A percentile compares a stretch with the other conserved stretches of the same genome.
phyloP scores from a whole-genome alignment of 2,797 vertebrate genomes.

The Thaleichthys pacificus region DNA sequence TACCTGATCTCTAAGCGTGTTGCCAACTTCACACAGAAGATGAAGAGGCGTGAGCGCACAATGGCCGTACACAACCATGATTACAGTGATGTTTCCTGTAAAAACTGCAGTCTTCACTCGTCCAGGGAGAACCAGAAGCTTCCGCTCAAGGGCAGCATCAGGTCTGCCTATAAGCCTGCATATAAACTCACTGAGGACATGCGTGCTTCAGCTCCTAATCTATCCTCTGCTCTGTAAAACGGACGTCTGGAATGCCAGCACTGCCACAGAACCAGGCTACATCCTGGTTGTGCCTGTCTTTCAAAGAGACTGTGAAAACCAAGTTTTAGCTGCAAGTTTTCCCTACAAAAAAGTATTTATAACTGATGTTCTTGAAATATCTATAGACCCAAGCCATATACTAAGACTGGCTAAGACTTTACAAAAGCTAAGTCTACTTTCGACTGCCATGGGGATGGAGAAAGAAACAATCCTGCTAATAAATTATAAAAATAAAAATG shows the following conservation, averaged over 20 bases:
- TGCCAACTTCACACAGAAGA: slow-evolving; percentile 47
- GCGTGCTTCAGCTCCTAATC: slow-evolving; percentile 78
- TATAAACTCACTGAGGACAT: slow-evolving; percentile 50
- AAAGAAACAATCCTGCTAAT: background rate
- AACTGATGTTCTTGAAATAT: background rate
- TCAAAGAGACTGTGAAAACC: background rate
- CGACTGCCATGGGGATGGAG: background rate
- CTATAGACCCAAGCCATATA: background rate
- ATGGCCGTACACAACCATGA: background rate
- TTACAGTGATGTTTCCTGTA: slow-evolving; percentile 64
- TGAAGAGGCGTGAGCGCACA: slow-evolving; percentile 34
- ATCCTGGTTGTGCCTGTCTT: background rate
- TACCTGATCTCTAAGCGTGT: slow-evolving; percentile 88
- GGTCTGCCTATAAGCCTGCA: slow-evolving; percentile 32
- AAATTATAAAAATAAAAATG: background rate
- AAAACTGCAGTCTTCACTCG: slow-evolving; percentile 49
- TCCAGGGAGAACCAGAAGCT: slow-evolving; percentile 46
- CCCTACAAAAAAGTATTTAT: background rate
- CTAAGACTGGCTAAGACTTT: background rate
- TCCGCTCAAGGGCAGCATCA: slow-evolving; percentile 55
- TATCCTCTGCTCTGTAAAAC: slow-evolving; percentile 46
- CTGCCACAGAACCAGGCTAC: background rate
- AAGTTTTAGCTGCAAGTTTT: background rate
- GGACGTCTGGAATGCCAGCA: background rate
- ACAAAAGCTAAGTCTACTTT: background rate